Base-by-base conservation (phyloP, 1,140 invertebrate species). In the Atta colombica region DNA sequence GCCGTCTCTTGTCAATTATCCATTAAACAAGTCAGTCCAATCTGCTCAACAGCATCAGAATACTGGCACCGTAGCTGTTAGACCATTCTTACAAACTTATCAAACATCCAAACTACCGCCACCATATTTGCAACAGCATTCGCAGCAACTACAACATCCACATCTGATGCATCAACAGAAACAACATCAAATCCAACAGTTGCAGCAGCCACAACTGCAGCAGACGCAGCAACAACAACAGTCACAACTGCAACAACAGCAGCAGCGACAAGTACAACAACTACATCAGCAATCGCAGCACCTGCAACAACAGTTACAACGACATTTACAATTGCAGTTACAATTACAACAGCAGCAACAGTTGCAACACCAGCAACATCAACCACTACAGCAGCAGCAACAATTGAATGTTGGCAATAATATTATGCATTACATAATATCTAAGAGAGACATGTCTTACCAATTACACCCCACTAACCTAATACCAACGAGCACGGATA, bases 71-170 rank as follows among this genome's bases (percentile, higher is more conserved):
- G 45, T 8, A 16, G 18, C 61, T 8, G 4, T 80, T 5, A 49
- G 7, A 25, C 77, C 61, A 0, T 68, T 80, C 1, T 10, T 68
- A 10, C 61, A 53, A 45, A 68, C 45, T 49, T 63, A 77, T 77
- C 77, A 65, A 65, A 6, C 2, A 4, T 3, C 60, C 0, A 66
- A 10, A 7, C 25, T 12, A 8, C 14, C 25, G 10, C 25, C 14
- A 28, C 18, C 31, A 6, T 78, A 66, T 60, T 21, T 4, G 18
- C 25, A 65, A n/a, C 25, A 18, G 0, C 18, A 51, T 1, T 10
- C 10, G 6, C 77, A 66, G 18, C 45, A 35, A 2, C 3, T 35
- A 12, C 25, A 65, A 14, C 25, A 51, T 0, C 12, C 10, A 21
- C 21, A 71, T 1, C 8, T 45, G 39, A 0, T 3, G 12, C n/a